Evolutionary conservation across 2,797 vertebrate genomes (phyloP).

Genomic region (Pipistrellus nathusii): DNA sequence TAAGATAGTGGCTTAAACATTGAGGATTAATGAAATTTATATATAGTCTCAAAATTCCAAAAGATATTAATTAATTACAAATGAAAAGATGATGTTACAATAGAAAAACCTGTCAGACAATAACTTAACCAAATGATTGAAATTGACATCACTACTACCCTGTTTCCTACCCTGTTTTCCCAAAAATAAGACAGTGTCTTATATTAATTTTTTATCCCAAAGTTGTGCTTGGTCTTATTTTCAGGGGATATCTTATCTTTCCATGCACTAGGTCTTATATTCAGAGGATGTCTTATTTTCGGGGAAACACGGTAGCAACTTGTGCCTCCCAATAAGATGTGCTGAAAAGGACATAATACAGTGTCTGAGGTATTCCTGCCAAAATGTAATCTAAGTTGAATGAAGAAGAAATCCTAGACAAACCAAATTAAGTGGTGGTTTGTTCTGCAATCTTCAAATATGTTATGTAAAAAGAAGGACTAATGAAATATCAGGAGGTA

Average conservation of each 20-base stretch:
- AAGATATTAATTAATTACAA: slow-evolving; percentile 28
- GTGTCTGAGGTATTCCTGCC: neutral
- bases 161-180: too few species aligned
- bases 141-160: neutral
- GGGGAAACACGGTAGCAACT: neutral
- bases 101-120: neutral
- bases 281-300: too few species aligned
- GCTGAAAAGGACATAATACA: neutral
- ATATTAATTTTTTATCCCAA: too few species aligned
- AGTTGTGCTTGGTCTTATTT: too few species aligned
- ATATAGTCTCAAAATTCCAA: neutral
- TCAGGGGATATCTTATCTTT: too few species aligned
- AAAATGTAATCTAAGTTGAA: slow-evolving; percentile 7
- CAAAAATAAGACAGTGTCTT: too few species aligned
- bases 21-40: neutral
- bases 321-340: neutral
- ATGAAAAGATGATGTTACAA: neutral
- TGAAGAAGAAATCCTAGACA: neutral
- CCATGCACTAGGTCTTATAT: too few species aligned
- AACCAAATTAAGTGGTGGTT: neutral
- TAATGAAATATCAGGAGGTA: neutral
- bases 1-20: neutral
- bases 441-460: neutral
- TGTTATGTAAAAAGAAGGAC: neutral
- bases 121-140: neutral